Evolutionary conservation across 2,888 invertebrate species (phyloP), one percentile per base, ranked within the genome.

Genomic region (Colostygia pectinataria): DNA sequence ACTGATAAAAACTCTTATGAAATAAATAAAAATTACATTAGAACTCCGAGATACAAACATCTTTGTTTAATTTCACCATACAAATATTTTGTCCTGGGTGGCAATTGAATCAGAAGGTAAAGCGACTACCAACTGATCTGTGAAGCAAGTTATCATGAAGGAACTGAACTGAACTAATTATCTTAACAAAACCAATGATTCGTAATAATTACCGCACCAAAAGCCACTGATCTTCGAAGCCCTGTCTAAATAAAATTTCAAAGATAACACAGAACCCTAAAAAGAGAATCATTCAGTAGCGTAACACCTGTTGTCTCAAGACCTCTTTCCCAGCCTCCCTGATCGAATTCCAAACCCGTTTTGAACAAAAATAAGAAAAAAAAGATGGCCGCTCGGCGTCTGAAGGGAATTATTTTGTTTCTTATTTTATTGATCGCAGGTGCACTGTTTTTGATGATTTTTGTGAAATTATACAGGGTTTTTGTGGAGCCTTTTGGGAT

Each of bases 301-400:
- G 69, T 68, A 77, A 72, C 86, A 87, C 86, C 87, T 85, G 86
- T 85, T 82, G 80, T 80, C 69, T 69, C 66, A 65, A 71, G 59
- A 66, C 63, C 59, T 68, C 64, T 73, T 83, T 86, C 84, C 83
- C 87, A 84, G 71, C 63, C 73, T 69, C 56, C 65, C 58, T 60
- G 61, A 66, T 65, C 68, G 61, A 59, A 56, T 57, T 58, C 46
- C 57, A 39, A 83, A 85, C 85, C 72, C 53, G 84, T 85, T 84
- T 74, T 62, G 67, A 68, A 78, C 78, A 68, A 62, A 33, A 58
- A 67, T 77, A 79, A 68, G 61, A 18, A 58, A 67, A 71, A 72
- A 77, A 81, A 77, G 59, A 70, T 69, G 71, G 70, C 68, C 58
- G 70, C 59, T 52, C 53, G 18, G 29, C 63, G 51, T 60, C 64